Evolutionary conservation across 2,797 vertebrate species (phyloP).

Genomic region (Bufotes viridis): DNA sequence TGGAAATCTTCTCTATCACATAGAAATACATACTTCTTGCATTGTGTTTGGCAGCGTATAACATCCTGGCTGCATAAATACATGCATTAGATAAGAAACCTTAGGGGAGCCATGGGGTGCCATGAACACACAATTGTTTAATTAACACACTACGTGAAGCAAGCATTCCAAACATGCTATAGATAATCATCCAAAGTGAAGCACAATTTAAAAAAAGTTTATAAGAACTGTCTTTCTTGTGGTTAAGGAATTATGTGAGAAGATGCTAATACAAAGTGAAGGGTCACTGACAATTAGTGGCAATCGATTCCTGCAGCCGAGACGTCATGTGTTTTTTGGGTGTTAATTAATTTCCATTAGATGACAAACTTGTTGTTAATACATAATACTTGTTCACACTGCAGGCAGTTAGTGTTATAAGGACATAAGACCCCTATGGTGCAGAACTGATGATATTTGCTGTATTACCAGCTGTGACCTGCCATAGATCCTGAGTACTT

Average conservation of each 20-base stretch:
- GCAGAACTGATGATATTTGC: neutral
- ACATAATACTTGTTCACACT: neutral
- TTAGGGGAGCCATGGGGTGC: neutral
- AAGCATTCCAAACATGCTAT: neutral
- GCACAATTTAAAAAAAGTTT: slow-evolving; percentile 14
- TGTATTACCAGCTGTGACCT: slow-evolving; percentile 34
- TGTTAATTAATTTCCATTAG: slow-evolving; percentile 39
- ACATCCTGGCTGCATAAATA: neutral
- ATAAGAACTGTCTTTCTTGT: neutral
- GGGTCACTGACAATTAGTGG: slow-evolving; percentile 27
- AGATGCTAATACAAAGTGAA: slow-evolving; percentile 27
- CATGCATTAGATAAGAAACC: neutral
- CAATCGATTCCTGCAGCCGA: slow-evolving; percentile 13
- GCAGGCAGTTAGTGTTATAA: slow-evolving; percentile 23
- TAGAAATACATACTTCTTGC: neutral
- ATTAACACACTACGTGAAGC: neutral
- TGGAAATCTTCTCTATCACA: neutral
- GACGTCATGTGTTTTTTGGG: neutral
- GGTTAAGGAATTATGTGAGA: slow-evolving; percentile 11
- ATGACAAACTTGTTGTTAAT: slow-evolving; percentile 5
- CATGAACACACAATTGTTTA: neutral
- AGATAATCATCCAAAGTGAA: slow-evolving; percentile 13
- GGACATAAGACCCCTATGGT: slow-evolving; percentile 25
- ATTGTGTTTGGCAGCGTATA: neutral
- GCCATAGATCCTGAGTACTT: neutral